Base-by-base conservation (phyloP, 2,113 vertebrate species). In the Malurus cyaneus region DNA sequence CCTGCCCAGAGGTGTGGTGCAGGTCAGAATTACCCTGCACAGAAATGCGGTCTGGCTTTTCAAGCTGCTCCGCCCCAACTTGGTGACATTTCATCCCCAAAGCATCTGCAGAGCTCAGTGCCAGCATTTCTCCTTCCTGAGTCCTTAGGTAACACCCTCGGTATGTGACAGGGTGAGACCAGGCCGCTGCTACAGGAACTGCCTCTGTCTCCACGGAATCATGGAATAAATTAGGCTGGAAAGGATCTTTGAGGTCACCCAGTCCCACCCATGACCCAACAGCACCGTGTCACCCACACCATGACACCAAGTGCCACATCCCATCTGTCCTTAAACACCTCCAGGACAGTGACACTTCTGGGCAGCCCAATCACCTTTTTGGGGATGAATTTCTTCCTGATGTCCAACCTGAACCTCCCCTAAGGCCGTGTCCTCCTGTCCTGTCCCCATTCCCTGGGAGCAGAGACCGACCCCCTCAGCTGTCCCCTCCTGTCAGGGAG, bases 391-490 rank as follows among this genome's bases (percentile, higher is more conserved):
- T 66, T 42, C 34, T 20, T 29, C 24, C 29, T 29, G 1, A n/a
- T 41, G 15, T 41, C 11, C 29, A 60, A 18, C 24, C 14, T n/a
- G 18, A 81, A 18, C 29, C 18, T 57, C 12, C 42, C 19, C 34
- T 18, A 6, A 3, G 41, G 23, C 59, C 46, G 12, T 20, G 39
- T 28, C 5, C 23, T n/a, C 28, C 1, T 41, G 24, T n/a, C 3
- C 19, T 57, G 9, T 26, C 56, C 6, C 9, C 60, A 9, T 26
- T 65, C 6, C 9, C 60, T 49, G 29, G 41, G 19, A 49, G 60
- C 42, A 41, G 9, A 56, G 15, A 42, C n/a, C 0, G 0, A 18
- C 6, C 7, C 18, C 5, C 23, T 21, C 3, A 28, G n/a, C 41
- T 47, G 59, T n/a, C 21, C 12, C 9, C 34, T 49, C 24, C 29